Base-by-base conservation (phyloP, 2,888 invertebrate species). In the Agonopterix arenella region DNA sequence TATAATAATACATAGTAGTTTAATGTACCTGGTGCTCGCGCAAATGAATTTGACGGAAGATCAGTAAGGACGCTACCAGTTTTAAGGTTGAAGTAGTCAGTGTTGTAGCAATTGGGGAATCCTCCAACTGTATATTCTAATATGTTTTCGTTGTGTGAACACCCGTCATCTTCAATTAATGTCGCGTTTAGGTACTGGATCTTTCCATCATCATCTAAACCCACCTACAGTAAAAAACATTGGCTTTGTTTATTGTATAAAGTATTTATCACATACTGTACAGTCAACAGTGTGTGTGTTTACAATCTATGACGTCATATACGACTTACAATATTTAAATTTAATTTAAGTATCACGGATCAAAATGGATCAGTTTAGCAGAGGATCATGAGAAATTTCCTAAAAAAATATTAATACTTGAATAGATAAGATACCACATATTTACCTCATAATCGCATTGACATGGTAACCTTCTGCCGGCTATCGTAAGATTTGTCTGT, bases 11-110 rank as follows among this genome's bases (percentile, higher is more conserved):
- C 36, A 28, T 10, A 28, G 9, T 38, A 38, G 7, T 8, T 9
- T 16, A n/a, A 36, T 41, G 2, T 68, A 91, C 93, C 93, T 59
- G 94, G 95, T 2, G 93, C 92, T 64, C 96, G 83, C 54, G 92
- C 92, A 48, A 90, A 93, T 0, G 94, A 92, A 58, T 94, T 94
- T 1, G 90, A 84, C 0, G 95, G 91, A 0, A 91, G 76, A 66
- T 96, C 93, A 0, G 95, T 94, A 11, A 89, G 69, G 0, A 92
- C 91, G 43, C 68, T 58, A 0, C 73, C 84, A 1, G 73, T 73
- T 47, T 67, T 83, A 1, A 89, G 60, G 42, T 80, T 83, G 90
- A 92, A 94, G 16, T 84, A 84, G 0, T 84, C 79, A 2, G 71
- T 58, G 45, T 90, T 80, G 64, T 94, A 93, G 60, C 92, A 92